Percentiles rank a stretch among this genome's conserved stretches.
Evolutionary conservation across 2,888 invertebrate species (phyloP).

Genomic region (Diarsia dahlii): DNA sequence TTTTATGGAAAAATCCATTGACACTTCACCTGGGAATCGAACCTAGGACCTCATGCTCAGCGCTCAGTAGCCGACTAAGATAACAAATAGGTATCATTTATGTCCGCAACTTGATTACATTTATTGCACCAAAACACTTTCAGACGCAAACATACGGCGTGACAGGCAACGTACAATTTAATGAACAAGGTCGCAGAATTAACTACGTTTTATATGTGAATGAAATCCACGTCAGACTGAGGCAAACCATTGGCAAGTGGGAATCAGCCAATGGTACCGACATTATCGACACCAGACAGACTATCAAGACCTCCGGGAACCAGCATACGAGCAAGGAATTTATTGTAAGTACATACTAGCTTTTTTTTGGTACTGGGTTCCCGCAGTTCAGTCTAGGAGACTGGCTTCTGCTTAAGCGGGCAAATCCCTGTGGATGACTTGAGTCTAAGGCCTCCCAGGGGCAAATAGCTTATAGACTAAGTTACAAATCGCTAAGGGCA

Average conservation of each 20-base stretch:
- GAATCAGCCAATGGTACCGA: slow-evolving; percentile 86
- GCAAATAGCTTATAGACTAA: no score
- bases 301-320: slow-evolving; percentile 80
- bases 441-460: no score
- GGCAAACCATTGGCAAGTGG: slow-evolving; percentile 81
- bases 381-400: no score
- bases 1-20: background rate
- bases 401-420: no score
- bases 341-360: slow-evolving; percentile 83
- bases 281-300: slow-evolving; percentile 88
- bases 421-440: no score
- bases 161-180: slow-evolving; percentile 93
- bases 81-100: background rate
- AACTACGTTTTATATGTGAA: slow-evolving; percentile 93
- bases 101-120: background rate
- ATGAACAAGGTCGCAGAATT: slow-evolving; percentile 92
- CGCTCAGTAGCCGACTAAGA: background rate
- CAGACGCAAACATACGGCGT: slow-evolving; percentile 93
- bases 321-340: slow-evolving; percentile 90
- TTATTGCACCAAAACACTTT: slow-evolving; percentile 31
- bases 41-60: no score
- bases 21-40: background rate
- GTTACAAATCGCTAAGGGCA: no score
- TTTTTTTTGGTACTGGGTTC: no score
- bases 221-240: slow-evolving; percentile 82